Percentiles rank a stretch among this genome's conserved stretches.
These are phyloP conservation scores for Hypotaenidia philippensis DNA, from an alignment of 2,797 vertebrate species.

Conservation along the genomic window DNA sequence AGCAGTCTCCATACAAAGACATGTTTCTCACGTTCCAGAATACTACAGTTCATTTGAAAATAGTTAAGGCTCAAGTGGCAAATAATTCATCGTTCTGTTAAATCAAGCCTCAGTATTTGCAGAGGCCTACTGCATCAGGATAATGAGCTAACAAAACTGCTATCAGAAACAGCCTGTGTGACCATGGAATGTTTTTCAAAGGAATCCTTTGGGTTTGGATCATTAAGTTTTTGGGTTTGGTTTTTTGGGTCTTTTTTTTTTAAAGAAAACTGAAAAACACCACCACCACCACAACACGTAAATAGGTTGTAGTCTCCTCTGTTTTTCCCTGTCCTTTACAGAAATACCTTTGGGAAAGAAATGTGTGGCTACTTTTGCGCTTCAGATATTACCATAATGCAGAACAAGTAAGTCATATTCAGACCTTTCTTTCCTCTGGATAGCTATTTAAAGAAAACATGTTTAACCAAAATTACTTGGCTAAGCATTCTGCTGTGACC, in stretches of 20 bases:
- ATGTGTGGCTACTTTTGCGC: background rate
- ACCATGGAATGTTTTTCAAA: constrained; percentile 20
- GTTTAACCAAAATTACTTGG: background rate
- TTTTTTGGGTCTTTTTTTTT: background rate
- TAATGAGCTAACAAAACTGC: background rate
- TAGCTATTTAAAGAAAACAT: background rate
- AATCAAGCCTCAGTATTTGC: background rate
- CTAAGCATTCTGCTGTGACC: background rate
- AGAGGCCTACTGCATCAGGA: background rate
- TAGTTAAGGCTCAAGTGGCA: background rate
- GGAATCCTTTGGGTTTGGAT: background rate
- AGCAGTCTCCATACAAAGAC: background rate
- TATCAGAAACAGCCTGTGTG: background rate
- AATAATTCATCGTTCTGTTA: background rate
- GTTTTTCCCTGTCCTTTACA: background rate
- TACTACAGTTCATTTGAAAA: background rate
- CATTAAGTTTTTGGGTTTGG: background rate
- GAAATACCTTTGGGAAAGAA: background rate
- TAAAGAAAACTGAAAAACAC: background rate
- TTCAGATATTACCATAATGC: background rate
- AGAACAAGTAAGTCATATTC: background rate
- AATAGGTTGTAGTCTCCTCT: background rate
- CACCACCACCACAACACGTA: background rate
- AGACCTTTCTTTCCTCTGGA: background rate
- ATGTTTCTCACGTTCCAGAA: background rate